Conservation (phyloP, 2,113 vertebrate species). For the Ctenodactylus gundi region DNA sequence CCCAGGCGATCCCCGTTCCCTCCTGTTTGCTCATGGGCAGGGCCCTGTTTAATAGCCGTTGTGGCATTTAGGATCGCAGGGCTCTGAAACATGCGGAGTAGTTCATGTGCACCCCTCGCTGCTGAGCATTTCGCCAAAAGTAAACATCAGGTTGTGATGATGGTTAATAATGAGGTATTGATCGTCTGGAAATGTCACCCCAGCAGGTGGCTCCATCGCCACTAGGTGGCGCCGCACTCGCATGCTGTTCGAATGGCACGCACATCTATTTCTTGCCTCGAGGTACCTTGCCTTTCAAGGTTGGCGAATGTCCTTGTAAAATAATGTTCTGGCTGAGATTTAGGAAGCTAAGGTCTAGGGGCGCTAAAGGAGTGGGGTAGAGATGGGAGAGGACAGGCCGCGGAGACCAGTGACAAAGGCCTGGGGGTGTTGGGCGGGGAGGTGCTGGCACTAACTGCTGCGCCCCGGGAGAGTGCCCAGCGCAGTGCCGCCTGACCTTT, state of each 20-base stretch:
- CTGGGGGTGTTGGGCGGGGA: not conserved
- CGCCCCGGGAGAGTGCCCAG: constrained; percentile 11
- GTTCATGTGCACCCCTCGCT: constrained; percentile 59
- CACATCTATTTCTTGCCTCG: constrained; percentile 21
- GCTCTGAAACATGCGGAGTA: constrained; percentile 46
- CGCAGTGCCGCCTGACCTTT: not conserved
- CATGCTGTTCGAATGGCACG: not conserved
- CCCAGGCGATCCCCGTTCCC: constrained; percentile 41
- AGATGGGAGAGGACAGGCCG: not conserved
- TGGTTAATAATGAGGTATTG: constrained; percentile 82
- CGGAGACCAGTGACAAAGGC: constrained; percentile 13
- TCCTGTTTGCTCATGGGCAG: constrained; percentile 62
- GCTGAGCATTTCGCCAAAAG: constrained; percentile 67
- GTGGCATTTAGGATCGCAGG: constrained; percentile 71
- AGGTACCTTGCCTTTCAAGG: constrained; percentile 72
- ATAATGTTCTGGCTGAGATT: constrained; percentile 56
- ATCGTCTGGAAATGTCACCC: constrained; percentile 78
- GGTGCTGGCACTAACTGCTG: not conserved
- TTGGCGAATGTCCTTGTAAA: constrained; percentile 75
- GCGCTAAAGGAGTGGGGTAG: constrained; percentile 8
- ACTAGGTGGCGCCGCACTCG: constrained; percentile 68
- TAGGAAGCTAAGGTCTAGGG: constrained; percentile 48
- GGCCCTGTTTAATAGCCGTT: constrained; percentile 70
- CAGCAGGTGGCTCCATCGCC: not conserved
- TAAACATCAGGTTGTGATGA: constrained; percentile 79